Evolutionary conservation across 2,113 vertebrate species (phyloP).

Genomic region (Plecotus auritus): DNA sequence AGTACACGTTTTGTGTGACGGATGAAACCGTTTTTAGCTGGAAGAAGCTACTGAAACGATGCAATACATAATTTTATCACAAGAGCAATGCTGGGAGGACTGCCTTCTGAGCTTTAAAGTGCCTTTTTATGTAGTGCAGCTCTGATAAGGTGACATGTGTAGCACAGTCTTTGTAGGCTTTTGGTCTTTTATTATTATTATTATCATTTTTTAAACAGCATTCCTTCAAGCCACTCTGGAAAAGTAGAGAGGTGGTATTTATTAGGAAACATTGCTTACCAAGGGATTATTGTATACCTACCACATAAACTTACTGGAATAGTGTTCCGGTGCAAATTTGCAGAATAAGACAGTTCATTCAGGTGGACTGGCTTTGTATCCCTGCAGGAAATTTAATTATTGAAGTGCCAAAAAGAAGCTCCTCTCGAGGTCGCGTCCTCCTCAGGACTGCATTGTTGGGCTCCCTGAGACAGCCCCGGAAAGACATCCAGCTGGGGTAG

Average conservation of each 20-base stretch:
- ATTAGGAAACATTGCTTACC: slow-evolving; percentile 11
- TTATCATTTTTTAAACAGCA: background rate
- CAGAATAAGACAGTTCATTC: background rate
- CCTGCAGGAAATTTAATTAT: slow-evolving; percentile 31
- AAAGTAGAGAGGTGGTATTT: background rate
- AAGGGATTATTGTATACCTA: background rate
- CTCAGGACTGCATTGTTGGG: background rate
- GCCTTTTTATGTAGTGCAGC: background rate
- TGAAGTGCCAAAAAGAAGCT: background rate
- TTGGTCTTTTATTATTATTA: background rate
- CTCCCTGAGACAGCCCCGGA: background rate
- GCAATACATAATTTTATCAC: background rate
- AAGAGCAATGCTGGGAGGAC: background rate
- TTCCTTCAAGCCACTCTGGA: background rate
- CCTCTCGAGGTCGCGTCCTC: background rate
- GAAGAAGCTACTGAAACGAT: background rate
- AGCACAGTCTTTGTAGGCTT: background rate
- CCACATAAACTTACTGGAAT: background rate
- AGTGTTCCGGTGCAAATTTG: background rate
- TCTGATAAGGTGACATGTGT: background rate
- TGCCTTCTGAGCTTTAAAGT: background rate
- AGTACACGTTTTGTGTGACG: background rate
- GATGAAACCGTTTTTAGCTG: background rate
- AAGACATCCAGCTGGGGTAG: background rate
- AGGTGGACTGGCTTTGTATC: background rate